phyloP scores from a whole-genome alignment of 2,113 vertebrate genomes.

The Bambusicola thoracicus region DNA sequence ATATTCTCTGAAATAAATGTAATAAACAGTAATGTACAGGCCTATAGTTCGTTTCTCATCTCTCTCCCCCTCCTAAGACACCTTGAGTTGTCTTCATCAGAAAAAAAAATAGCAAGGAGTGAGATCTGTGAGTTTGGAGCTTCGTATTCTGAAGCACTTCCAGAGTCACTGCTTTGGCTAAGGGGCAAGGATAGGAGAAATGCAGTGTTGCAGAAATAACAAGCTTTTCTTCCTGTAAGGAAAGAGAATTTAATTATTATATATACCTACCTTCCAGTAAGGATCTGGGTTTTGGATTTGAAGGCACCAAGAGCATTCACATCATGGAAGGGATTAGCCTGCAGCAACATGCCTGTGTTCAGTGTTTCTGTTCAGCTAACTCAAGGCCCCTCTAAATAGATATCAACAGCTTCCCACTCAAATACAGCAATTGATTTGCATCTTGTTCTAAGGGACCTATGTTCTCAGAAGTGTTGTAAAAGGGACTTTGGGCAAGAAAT shows the following conservation, averaged over 20 bases:
- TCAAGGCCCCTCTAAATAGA: neutral
- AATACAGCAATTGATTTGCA: neutral
- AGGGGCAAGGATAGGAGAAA: neutral
- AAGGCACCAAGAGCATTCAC: neutral
- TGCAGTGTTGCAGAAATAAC: neutral
- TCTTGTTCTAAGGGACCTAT: neutral
- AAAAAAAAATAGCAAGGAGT: neutral
- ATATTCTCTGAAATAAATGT: neutral
- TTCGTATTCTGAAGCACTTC: neutral
- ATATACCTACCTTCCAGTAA: neutral
- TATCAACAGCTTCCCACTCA: neutral
- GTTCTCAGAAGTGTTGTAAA: neutral
- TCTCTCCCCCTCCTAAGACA: neutral
- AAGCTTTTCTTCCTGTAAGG: neutral
- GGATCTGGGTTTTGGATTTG: neutral
- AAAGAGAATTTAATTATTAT: neutral
- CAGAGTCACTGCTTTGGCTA: neutral
- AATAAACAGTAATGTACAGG: rapidly evolving
- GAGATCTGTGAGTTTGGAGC: neutral
- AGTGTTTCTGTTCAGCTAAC: neutral
- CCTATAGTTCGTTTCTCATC: neutral
- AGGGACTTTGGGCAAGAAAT: rapidly evolving
- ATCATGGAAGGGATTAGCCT: rapidly evolving
- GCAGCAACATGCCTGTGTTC: neutral
- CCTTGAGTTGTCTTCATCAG: neutral